Evolutionary conservation across 2,797 vertebrate genomes (phyloP).

Genomic region (Lithobates sylvaticus): DNA sequence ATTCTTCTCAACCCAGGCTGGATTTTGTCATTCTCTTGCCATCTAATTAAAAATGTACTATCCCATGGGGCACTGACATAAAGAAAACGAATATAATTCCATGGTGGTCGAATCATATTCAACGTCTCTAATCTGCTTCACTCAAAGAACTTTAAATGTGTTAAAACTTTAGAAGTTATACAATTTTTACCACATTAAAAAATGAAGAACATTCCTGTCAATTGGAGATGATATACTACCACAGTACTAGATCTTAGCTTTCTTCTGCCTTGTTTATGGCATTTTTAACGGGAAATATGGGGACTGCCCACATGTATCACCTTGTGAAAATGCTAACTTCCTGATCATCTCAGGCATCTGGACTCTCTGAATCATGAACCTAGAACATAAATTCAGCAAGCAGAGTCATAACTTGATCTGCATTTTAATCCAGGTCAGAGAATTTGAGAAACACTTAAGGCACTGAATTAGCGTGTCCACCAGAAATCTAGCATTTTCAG

Average conservation of each 20-base stretch:
- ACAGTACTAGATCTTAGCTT: neutral
- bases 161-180: constrained; percentile 50
- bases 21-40: constrained; percentile 46
- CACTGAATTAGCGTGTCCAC: neutral
- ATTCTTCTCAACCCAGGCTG: constrained; percentile 25
- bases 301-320: neutral
- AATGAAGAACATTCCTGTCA: constrained; percentile 21
- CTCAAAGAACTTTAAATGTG: constrained; percentile 50
- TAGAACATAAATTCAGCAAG: neutral
- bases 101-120: constrained; percentile 53
- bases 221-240: constrained; percentile 8
- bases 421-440: neutral
- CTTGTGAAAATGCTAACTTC: neutral
- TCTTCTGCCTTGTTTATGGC: neutral
- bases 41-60: constrained; percentile 55
- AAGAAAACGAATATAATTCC: constrained; percentile 57
- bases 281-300: neutral
- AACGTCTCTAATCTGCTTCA: constrained; percentile 45
- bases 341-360: no score
- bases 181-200: constrained; percentile 31
- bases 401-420: neutral
- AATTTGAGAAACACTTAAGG: neutral
- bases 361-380: neutral
- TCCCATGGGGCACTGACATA: constrained; percentile 54
- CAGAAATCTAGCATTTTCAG: neutral